Evolutionary conservation across 2,888 invertebrate species (phyloP).

Genomic region (Erynnis tages): DNA sequence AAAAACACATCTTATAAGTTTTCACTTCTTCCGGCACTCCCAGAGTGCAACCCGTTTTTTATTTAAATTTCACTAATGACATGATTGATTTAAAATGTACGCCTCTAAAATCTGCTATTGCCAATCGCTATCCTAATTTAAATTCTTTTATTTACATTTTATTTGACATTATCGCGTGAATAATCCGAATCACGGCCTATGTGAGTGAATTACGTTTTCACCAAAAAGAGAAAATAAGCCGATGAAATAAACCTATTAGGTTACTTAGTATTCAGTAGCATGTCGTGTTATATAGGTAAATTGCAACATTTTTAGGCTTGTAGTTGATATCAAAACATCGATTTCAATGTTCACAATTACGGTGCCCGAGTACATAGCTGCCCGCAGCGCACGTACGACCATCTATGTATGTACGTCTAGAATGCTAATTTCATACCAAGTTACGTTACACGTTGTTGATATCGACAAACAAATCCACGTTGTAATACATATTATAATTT

Average conservation of each 20-base stretch:
- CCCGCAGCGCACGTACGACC: conserved; percentile 70
- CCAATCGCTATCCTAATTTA: conserved; percentile 2
- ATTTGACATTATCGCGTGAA: conserved; percentile 12
- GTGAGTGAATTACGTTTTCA: conserved; percentile 17
- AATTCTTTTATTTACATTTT: conserved; percentile 10
- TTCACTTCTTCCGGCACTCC: no score
- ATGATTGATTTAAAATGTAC: neutral
- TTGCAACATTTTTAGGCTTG: conserved; percentile 39
- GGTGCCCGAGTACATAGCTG: conserved; percentile 41
- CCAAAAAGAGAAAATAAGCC: conserved; percentile 25
- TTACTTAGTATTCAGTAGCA: conserved; percentile 22
- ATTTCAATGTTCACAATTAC: conserved; percentile 38
- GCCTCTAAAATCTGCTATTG: conserved; percentile 5
- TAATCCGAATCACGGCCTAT: conserved; percentile 12
- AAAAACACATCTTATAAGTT: no score
- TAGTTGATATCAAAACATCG: conserved; percentile 43
- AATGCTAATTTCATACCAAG: conserved; percentile 63
- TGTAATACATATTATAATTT: conserved; percentile 46
- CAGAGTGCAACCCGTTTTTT: no score
- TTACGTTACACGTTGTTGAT: conserved; percentile 55
- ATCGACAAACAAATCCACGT: conserved; percentile 53
- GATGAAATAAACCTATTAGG: conserved; percentile 21
- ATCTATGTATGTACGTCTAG: conserved; percentile 61
- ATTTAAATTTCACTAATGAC: neutral
- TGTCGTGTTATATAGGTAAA: conserved; percentile 35